Conservation (phyloP, 2,888 invertebrate genomes). For the Antitype chi region DNA sequence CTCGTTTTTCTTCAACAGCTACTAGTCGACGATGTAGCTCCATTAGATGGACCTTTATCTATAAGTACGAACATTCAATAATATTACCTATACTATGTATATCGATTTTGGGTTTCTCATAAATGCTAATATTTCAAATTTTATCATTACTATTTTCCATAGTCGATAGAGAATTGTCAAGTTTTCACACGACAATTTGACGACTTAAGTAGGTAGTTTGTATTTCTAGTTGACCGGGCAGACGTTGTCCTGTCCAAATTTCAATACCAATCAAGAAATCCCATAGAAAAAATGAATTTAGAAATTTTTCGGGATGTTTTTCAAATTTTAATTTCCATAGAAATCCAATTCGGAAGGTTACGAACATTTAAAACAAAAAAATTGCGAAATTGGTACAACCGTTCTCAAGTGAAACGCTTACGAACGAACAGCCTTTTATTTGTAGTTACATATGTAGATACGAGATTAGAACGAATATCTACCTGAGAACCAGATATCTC, state of each 20-base stretch:
- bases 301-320: not conserved
- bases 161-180: not conserved
- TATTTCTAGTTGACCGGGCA: not conserved
- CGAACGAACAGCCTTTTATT: not conserved
- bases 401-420: not conserved
- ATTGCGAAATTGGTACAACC: too few relatives aligned
- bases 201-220: not conserved
- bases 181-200: not conserved
- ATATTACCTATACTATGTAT: not conserved
- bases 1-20: slow-evolving; percentile 87
- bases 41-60: slow-evolving; percentile 87
- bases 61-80: not conserved
- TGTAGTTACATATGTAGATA: not conserved
- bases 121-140: not conserved
- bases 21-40: slow-evolving; percentile 84
- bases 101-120: not conserved
- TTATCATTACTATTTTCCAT: not conserved
- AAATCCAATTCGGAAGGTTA: too few relatives aligned
- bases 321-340: not conserved
- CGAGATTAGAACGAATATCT: not conserved
- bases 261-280: not conserved
- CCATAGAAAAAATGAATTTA: not conserved
- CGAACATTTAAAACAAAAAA: too few relatives aligned
- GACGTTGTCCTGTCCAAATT: not conserved
- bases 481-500: slow-evolving; percentile 92